Evolutionary conservation across 2,888 invertebrate genomes (phyloP).

Genomic region (Galeruca laticollis): DNA sequence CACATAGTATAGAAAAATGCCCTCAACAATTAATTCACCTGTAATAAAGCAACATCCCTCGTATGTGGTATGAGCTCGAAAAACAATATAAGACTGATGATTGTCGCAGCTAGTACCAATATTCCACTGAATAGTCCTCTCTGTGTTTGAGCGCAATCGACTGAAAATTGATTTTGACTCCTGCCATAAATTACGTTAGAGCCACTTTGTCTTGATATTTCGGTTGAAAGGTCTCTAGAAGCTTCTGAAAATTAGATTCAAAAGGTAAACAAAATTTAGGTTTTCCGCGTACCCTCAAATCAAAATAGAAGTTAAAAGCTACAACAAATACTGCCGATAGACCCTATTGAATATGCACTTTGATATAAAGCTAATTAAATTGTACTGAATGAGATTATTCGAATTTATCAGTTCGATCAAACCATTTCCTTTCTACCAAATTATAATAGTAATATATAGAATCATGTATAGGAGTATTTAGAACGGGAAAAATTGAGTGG

Average conservation of each 20-base stretch:
- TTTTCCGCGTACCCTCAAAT: conserved; percentile 28
- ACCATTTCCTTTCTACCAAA: too few relatives aligned
- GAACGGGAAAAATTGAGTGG: too few relatives aligned
- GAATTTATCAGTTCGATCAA: neutral
- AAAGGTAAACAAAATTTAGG: conserved; percentile 42
- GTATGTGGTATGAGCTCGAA: conserved; percentile 81
- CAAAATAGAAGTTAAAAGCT: conserved; percentile 40
- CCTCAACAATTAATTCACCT: neutral
- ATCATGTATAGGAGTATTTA: too few relatives aligned
- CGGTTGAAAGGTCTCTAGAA: conserved; percentile 44
- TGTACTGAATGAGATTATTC: neutral
- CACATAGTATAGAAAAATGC: too few relatives aligned
- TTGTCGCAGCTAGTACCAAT: conserved; percentile 77
- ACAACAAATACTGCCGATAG: conserved; percentile 16
- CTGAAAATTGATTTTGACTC: conserved; percentile 76
- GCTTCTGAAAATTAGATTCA: conserved; percentile 46
- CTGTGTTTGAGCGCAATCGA: conserved; percentile 88
- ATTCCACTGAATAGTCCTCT: conserved; percentile 81
- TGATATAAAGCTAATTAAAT: neutral
- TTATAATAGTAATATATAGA: neutral
- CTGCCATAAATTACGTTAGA: conserved; percentile 54
- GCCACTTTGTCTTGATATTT: conserved; percentile 55
- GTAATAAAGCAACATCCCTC: neutral
- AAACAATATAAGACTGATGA: conserved; percentile 88
- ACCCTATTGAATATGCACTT: neutral